Evolutionary conservation across 2,113 vertebrate genomes (phyloP).

Genomic region (Sinocyclocheilus anshuiensis): DNA sequence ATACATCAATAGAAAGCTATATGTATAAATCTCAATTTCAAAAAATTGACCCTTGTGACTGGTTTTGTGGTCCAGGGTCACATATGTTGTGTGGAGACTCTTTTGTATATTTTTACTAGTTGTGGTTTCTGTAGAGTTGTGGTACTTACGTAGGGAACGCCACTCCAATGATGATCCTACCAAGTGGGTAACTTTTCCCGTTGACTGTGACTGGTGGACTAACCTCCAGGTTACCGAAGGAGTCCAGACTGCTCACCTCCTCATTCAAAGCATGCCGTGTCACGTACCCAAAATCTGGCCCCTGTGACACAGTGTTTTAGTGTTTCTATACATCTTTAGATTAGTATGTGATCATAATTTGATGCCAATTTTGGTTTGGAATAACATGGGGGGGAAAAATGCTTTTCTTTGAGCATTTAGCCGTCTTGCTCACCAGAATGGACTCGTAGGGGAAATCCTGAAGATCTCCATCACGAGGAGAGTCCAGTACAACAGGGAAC

Average conservation of each 20-base stretch:
- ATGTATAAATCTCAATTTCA: no score
- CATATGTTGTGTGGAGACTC: no score
- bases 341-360: neutral
- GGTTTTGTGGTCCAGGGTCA: no score
- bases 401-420: neutral
- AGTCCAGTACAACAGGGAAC: conserved; percentile 94
- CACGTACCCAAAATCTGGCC: conserved; percentile 90
- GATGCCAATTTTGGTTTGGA: neutral
- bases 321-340: no score
- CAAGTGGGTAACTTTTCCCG: conserved; percentile 86
- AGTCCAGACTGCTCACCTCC: conserved; percentile 82
- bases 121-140: no score
- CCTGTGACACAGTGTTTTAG: conserved; percentile 70
- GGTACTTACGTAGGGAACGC: conserved; percentile 89
- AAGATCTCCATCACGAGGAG: conserved; percentile 78
- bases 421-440: conserved; percentile 80
- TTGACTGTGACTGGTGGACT: conserved; percentile 88
- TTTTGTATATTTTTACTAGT: no score
- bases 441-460: conserved; percentile 78
- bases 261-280: conserved; percentile 70
- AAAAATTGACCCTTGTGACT: no score
- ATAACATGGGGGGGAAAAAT: no score
- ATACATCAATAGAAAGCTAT: no score
- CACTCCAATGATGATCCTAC: conserved; percentile 92
- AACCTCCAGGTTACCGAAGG: conserved; percentile 95